A percentile compares a stretch with the other conserved stretches of the same genome.
Evolutionary conservation across 2,113 vertebrate species (phyloP).

Genomic region (Cyprinodon brontotheroides): DNA sequence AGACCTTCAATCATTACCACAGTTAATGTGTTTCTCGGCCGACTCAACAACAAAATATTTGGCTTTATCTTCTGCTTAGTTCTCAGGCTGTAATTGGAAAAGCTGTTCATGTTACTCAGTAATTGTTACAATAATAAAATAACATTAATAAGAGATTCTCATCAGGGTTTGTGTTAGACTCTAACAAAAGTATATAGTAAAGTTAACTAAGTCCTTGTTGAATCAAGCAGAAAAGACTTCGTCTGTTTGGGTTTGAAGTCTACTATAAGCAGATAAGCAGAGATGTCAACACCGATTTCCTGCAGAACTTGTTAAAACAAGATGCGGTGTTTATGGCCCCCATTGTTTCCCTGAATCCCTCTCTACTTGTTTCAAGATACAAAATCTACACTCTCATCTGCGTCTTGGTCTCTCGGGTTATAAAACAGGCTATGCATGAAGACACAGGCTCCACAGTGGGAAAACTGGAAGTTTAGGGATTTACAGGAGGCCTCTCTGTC

Average conservation of each 20-base stretch:
- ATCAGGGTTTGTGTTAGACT: background rate
- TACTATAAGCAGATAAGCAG: conserved; percentile 52
- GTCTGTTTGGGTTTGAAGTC: conserved; percentile 28
- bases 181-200: background rate
- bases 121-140: conserved; percentile 30
- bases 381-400: conserved; percentile 47
- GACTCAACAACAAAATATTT: conserved; percentile 35
- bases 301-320: conserved; percentile 61
- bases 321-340: conserved; percentile 38
- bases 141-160: conserved; percentile 17
- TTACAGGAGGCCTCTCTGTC: conserved; percentile 54
- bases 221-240: conserved; percentile 35
- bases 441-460: conserved; percentile 35
- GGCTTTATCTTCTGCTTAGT: background rate
- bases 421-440: conserved; percentile 31
- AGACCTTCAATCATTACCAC: conserved; percentile 62
- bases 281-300: conserved; percentile 55
- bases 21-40: conserved; percentile 59
- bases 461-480: conserved; percentile 20
- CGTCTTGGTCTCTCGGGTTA: conserved; percentile 50
- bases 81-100: conserved; percentile 39
- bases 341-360: conserved; percentile 48
- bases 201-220: conserved; percentile 28
- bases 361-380: conserved; percentile 55
- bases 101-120: conserved; percentile 5